Base-by-base conservation (phyloP, 2,113 vertebrate genomes). In the Gopherus evgoodei region DNA sequence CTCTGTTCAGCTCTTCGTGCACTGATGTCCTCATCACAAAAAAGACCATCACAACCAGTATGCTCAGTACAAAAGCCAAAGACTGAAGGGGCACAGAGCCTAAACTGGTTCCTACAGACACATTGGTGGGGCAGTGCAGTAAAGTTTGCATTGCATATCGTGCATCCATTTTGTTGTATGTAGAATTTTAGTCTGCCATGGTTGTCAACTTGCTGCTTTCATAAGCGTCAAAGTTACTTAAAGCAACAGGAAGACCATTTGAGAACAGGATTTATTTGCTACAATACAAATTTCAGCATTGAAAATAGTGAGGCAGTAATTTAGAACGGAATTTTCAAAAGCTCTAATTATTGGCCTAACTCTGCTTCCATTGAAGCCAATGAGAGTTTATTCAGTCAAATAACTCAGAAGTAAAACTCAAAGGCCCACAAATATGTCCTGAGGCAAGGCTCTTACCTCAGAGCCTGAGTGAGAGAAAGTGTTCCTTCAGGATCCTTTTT, bases 311-410 rank as follows among this genome's bases (percentile, higher is more conserved):
- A 1, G n/a, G 69, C 4, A 81, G 83, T 38, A 62, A 88, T 1
- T 75, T 27, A 94, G 56, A 90, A 57, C 47, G n/a, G 69, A 75
- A 81, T 54, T 94, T 84, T 52, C 83, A 87, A 49, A 90, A 94
- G 72, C 44, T 0, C 94, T 90, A 21, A 21, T 47, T 42, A 83
- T 22, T 24, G 47, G 9, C 35, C 69, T 44, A 3, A 35, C 44
- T 90, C 29, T 62, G 6, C 56, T 80, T 86, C 7, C 44, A 84
- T 16, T 62, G 62, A 91, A 84, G 92, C 35, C 29, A 94, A 17
- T 24, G 38, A 75, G 22, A 29, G 27, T 83, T 94, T 92, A 27
- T 59, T 59, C 57, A 59, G 57, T 31, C 27, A 59, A 59, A 59
- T 59, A 59, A 59, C 27, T 59, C 12, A 25, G 11, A 59, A 59